A percentile compares a stretch with the other conserved stretches of the same genome.
These are phyloP conservation scores for Oopsacas minuta DNA, from an alignment of 37 sponge, comb jelly and placozoan genomes.

Conservation along the genomic window DNA sequence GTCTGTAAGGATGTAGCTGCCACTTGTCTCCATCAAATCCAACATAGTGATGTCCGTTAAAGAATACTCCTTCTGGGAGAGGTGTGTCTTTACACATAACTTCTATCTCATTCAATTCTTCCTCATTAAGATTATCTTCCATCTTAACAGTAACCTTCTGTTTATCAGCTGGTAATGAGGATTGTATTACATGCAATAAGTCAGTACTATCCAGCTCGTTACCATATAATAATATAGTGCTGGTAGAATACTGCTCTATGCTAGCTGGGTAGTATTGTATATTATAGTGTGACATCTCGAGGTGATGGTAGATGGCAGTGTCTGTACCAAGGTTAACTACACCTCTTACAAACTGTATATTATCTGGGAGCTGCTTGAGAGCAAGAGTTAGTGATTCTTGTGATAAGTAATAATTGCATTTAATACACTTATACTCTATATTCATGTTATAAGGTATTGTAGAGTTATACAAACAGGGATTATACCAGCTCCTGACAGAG, in stretches of 20 bases:
- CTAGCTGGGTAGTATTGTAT: background rate
- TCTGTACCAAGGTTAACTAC: background rate
- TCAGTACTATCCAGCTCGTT: background rate
- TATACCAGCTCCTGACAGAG: background rate
- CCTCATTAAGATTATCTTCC: background rate
- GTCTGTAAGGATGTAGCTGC: background rate
- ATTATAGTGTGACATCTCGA: background rate
- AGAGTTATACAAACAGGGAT: background rate
- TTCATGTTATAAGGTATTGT: background rate
- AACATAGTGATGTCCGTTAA: background rate
- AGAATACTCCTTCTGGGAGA: constrained; percentile 6
- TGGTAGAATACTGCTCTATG: background rate
- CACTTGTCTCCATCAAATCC: background rate
- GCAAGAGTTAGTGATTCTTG: background rate
- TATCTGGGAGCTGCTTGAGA: background rate
- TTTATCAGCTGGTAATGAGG: background rate
- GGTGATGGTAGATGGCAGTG: background rate
- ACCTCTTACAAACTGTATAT: background rate
- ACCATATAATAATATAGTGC: background rate
- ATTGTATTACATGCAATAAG: background rate
- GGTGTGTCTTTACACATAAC: background rate
- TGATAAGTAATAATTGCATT: background rate
- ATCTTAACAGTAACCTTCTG: background rate
- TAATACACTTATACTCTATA: background rate
- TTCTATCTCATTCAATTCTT: background rate